Base-by-base conservation (phyloP, 2,797 vertebrate species). In the Bovichtus variegatus region DNA sequence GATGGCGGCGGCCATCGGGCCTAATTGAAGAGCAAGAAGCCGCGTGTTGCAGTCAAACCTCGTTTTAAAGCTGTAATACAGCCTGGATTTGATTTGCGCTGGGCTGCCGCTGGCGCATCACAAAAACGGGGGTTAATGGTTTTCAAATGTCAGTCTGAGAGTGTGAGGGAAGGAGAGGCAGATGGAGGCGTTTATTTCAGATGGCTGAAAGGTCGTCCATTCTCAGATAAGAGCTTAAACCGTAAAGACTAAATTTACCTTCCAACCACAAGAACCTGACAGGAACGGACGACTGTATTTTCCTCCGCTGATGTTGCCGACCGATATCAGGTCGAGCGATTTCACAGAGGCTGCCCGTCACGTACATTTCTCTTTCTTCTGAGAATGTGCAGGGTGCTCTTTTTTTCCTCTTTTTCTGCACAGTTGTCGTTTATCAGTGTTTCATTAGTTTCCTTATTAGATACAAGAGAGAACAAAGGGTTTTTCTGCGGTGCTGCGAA, bases 141-240 rank as follows among this genome's bases (percentile, higher is more conserved):
- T 87, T 84, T 86, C 63, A 84, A 89, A 90, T 89, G 85, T 87
- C 89, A 86, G 74, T 51, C 46, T 47, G 78, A 51, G 70, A 70
- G 67, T 0, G 67, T 5, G 47, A 50, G n/a, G 44, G 53, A 59
- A 40, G 9, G 18, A 58, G 38, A 57, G 23, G 6, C 49, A 41
- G 59, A 16, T 27, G 46, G 65, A 25, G 75, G 29, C 13, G 6
- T 74, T 71, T 31, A 55, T 57, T 79, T 59, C 25, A 29, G 7
- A 27, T n/a, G 61, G 66, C 58, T 70, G 61, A 79, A 49, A 44
- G 66, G 10, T 75, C 47, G 18, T 57, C 46, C 40, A 0, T 57
- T 10, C 38, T 29, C 54, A n/a, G 46, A 62, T 78, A 71, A 57
- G 49, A 78, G 50, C 36, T 70, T 15, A 71, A 64, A 60, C 67